Base-by-base conservation (phyloP, 2,113 vertebrate genomes). In the Apistogramma diplotaenia region DNA sequence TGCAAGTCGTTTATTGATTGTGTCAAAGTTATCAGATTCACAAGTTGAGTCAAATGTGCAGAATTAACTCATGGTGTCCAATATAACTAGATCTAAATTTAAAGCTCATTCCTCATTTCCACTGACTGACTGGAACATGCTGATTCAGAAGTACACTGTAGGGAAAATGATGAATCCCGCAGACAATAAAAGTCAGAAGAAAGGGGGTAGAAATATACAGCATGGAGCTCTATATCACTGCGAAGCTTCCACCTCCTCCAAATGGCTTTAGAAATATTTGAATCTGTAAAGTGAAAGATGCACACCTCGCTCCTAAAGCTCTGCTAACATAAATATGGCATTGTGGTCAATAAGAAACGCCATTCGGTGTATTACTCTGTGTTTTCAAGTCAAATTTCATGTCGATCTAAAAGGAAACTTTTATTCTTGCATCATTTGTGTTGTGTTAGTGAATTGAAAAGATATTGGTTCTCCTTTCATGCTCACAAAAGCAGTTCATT, bases 141-240 rank as follows among this genome's bases (percentile, higher is more conserved):
- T 73, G 80, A 87, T 75, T 71, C 82, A 85, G 84, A 56, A 5
- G 56, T 6, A 40, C 72, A 11, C 74, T 33, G 16, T 12, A 12
- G 35, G 40, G 2, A 73, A 61, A 72, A 71, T 23, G 25, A 87
- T 77, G 54, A 87, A 46, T 43, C 51, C 70, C 19, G 3, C 21
- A 82, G 37, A 75, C 65, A 58, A 83, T 71, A 51, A 85, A 87
- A 87, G 55, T 54, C 59, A 67, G 49, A 73, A 72, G 83, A 83
- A 59, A 40, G n/a, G 37, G 29, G 19, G 49, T 19, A 62, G 55
- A 35, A 81, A 72, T 76, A 70, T 58, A 78, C 35, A 6, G 79
- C 15, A 35, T 6, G 3, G 15, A 46, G 37, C 56, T 23, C 51
- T 76, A 35, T 10, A 83, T 79, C 71, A 55, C 79, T 5, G 55